A percentile compares a stretch with the other conserved stretches of the same genome.
Evolutionary conservation across 1,140 invertebrate species (phyloP).

Genomic region (Nautilus pompilius): DNA sequence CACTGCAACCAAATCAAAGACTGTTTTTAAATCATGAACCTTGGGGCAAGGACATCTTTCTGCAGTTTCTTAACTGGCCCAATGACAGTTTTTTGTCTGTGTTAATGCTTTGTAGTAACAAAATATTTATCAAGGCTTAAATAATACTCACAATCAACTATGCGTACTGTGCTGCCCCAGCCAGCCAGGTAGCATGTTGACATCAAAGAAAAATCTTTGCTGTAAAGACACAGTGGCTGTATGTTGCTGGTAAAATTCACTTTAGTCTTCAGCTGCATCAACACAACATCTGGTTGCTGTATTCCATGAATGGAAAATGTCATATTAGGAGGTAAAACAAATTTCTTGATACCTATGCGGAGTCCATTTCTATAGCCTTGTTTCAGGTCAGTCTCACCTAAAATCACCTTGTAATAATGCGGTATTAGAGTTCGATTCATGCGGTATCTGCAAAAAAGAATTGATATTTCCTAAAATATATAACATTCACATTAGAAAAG

Average conservation of each 20-base stretch:
- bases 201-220: constrained; percentile 20
- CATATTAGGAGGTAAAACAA: constrained; percentile 4
- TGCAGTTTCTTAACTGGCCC: no score
- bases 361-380: not conserved
- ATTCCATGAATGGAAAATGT: not conserved
- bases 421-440: not conserved
- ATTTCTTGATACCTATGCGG: constrained; percentile 2
- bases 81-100: no score
- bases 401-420: not conserved
- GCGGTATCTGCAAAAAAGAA: no score
- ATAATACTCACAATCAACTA: no score
- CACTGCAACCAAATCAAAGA: no score
- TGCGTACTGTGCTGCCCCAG: constrained; percentile 72
- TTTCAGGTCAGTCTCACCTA: not conserved
- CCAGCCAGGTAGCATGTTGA: constrained; percentile 74
- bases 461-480: no score
- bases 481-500: no score
- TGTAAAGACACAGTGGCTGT: constrained; percentile 62
- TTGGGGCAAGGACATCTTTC: no score
- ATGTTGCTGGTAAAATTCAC: constrained; percentile 65
- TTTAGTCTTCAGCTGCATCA: constrained; percentile 62
- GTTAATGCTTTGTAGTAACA: no score
- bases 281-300: not conserved
- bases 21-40: no score
- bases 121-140: no score